Evolutionary conservation across 2,113 vertebrate genomes (phyloP).

Genomic region (Circaetus cinerascens): DNA sequence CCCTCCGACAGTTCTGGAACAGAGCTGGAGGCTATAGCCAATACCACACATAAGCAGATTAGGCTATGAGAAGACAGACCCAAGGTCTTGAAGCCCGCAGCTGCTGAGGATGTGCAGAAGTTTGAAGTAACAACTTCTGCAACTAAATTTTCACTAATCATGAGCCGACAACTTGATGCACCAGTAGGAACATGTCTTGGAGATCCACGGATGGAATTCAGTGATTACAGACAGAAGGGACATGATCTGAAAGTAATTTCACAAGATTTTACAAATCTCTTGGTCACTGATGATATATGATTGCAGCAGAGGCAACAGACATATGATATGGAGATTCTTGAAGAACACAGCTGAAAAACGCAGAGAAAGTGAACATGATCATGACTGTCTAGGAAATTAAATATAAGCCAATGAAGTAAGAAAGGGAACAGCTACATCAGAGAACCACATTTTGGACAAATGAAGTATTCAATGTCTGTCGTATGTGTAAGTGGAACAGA

Average conservation of each 20-base stretch:
- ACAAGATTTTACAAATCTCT: not conserved
- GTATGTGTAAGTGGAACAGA: not conserved
- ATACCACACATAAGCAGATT: not conserved
- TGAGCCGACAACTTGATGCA: not conserved
- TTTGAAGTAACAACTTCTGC: not conserved
- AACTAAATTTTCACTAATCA: not conserved
- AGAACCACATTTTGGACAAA: not conserved
- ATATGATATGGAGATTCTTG: not conserved
- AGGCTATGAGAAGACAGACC: not conserved
- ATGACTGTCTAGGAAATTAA: not conserved
- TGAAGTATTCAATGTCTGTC: not conserved
- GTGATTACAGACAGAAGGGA: not conserved
- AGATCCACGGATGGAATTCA: not conserved
- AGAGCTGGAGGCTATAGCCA: not conserved
- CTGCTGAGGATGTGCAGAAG: not conserved
- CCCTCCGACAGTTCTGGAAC: not conserved
- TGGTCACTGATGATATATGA: not conserved
- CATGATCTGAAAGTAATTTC: not conserved
- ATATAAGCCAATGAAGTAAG: not conserved
- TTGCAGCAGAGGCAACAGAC: not conserved
- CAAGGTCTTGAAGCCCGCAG: not conserved
- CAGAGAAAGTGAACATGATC: not conserved
- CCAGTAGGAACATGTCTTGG: not conserved
- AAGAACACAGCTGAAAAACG: not conserved
- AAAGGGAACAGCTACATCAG: not conserved